Base-by-base conservation (phyloP, 2,888 invertebrate species). In the Galerucella pusilla region DNA sequence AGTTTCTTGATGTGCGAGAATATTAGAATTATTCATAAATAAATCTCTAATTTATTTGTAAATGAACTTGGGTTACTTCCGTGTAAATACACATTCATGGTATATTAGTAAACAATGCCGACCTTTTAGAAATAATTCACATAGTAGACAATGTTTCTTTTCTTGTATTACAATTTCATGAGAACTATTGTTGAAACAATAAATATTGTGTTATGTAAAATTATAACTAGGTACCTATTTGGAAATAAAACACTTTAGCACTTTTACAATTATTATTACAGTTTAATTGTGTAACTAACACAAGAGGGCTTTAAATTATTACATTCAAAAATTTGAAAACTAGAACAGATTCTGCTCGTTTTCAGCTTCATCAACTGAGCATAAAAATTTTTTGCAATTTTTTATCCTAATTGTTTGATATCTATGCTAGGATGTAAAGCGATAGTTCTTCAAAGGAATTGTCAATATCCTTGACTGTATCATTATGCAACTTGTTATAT, bases 401-500 rank as follows among this genome's bases (percentile, higher is more conserved):
- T 35, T 35, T 42, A 42, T 42, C 35, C 35, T 42, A 42, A 42
- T 42, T 42, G 7, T 9, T 9, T 42, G 35, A 42, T 42, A 42
- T 42, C 7, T 42, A 6, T 42, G 35, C 2, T 28, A 28, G 28
- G 3, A 28, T 28, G 28, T 28, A 35, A 35, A 35, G 35, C 6
- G 35, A 35, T 35, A 6, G 35, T 35, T 35, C 5, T 35, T 35
- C 10, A 46, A 46, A 49, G 14, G 14, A 49, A 12, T 49, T 14
- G 12, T 49, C 49, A 49, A 14, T 49, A 2, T 12, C 49, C 49
- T 49, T 49, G 49, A 49, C 14, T 14, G 45, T 42, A 46, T 16
- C n/a, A n/a, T 67, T 67, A 67, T 57, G 54, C 54, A 67, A 67
- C 54, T 35, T 67, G 28, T 67, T 67, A 67, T 67, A 67, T 54